These are phyloP conservation scores for Tragelaphus strepsiceros DNA, from an alignment of 2,113 vertebrate species.

Conservation along the genomic window DNA sequence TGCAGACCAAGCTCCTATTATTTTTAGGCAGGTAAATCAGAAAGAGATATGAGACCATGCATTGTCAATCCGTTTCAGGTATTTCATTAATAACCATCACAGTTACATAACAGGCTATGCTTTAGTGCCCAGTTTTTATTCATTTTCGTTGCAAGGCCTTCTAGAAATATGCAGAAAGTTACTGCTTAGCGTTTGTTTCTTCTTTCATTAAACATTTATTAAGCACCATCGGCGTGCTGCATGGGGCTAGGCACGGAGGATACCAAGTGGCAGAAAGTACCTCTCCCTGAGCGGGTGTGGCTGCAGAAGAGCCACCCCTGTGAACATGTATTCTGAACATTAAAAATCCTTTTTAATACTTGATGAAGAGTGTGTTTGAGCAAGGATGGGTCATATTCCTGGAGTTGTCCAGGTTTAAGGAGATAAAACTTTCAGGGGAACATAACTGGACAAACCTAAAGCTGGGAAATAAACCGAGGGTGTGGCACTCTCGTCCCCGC, in stretches of 20 bases:
- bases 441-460: neutral
- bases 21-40: neutral
- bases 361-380: neutral
- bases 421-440: neutral
- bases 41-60: neutral
- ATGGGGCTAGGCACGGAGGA: neutral
- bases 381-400: neutral
- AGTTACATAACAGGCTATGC: neutral
- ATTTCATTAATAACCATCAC: neutral
- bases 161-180: neutral
- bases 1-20: neutral
- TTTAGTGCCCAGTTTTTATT: neutral
- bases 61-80: neutral
- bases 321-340: neutral
- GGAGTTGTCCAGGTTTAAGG: neutral
- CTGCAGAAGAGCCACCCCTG: neutral
- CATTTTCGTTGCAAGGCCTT: neutral
- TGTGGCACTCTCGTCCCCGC: neutral
- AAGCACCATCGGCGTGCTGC: neutral
- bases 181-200: neutral
- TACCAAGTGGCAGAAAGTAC: fast-evolving
- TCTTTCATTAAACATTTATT: neutral
- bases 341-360: neutral
- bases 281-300: neutral
- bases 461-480: neutral